A percentile compares a stretch with the other conserved stretches of the same genome.
These are phyloP conservation scores for Latheticus oryzae DNA, from an alignment of 2,888 invertebrate genomes.

Conservation along the genomic window DNA sequence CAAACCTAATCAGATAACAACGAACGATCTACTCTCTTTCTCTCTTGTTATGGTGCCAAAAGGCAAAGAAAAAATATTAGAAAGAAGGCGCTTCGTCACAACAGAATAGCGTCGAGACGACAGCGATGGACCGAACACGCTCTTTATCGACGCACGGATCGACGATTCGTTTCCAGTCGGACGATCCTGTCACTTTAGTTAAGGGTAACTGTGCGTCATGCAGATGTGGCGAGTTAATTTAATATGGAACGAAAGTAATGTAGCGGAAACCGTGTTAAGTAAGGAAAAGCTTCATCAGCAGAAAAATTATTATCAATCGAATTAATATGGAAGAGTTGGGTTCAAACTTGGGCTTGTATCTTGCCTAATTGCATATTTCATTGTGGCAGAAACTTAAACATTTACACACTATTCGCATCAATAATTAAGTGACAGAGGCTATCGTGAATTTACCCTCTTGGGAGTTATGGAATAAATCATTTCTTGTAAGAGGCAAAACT, in stretches of 20 bases:
- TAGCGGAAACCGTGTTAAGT: slow-evolving; percentile 55
- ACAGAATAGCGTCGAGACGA: slow-evolving; percentile 23
- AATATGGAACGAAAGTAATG: slow-evolving; percentile 58
- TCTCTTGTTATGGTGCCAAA: too few relatives aligned
- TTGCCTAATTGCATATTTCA: slow-evolving; percentile 44
- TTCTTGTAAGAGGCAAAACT: slow-evolving; percentile 2
- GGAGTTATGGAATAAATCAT: slow-evolving; percentile 37
- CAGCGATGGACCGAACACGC: too few relatives aligned
- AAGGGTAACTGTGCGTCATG: slow-evolving; percentile 55
- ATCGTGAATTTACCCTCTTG: slow-evolving; percentile 28
- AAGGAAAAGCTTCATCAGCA: slow-evolving; percentile 27
- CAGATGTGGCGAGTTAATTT: slow-evolving; percentile 56
- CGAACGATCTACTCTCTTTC: too few relatives aligned
- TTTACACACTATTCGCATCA: slow-evolving; percentile 40
- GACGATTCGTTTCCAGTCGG: slow-evolving; percentile 49
- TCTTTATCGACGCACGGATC: slow-evolving; percentile 53
- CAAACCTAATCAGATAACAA: slow-evolving; percentile 58
- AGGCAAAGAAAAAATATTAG: slow-evolving; percentile 18
- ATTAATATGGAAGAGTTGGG: too few relatives aligned
- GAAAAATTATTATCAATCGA: too few relatives aligned
- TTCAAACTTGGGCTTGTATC: slow-evolving; percentile 17
- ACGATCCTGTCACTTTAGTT: slow-evolving; percentile 55
- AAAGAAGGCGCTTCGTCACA: slow-evolving; percentile 15
- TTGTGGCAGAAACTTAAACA: slow-evolving; percentile 39
- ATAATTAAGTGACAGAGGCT: slow-evolving; percentile 34